These are phyloP conservation scores for Netelia fuscicornis DNA, from an alignment of 2,888 invertebrate genomes.

Conservation along the genomic window DNA sequence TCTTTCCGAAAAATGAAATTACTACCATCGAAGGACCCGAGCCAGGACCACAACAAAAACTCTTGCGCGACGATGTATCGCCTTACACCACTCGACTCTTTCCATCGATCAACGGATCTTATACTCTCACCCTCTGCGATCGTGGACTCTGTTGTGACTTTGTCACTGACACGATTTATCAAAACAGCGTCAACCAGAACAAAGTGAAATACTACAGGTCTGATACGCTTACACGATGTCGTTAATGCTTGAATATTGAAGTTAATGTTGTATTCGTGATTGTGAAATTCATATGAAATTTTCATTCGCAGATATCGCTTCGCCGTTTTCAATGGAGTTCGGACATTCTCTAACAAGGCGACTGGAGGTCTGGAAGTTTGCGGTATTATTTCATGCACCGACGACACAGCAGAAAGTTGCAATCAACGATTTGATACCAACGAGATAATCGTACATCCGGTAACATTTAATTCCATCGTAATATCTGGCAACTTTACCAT, in stretches of 20 bases:
- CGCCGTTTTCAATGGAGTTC: conserved; percentile 76
- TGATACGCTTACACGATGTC: not conserved
- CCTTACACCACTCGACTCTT: conserved; percentile 71
- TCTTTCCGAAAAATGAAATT: conserved; percentile 64
- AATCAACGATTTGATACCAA: conserved; percentile 67
- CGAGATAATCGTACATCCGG: conserved; percentile 68
- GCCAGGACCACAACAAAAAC: conserved; percentile 56
- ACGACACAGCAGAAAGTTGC: conserved; percentile 69
- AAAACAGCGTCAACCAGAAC: conserved; percentile 54
- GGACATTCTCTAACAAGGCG: conserved; percentile 54
- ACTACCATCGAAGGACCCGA: conserved; percentile 63
- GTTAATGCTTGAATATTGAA: not conserved
- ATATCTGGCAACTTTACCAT: conserved; percentile 69
- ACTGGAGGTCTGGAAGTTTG: conserved; percentile 72
- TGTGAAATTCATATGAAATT: conserved; percentile 20
- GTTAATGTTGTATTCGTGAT: conserved; percentile 63
- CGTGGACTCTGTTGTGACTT: conserved; percentile 74
- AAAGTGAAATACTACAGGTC: conserved; percentile 73
- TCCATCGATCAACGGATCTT: conserved; percentile 54
- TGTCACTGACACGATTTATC: conserved; percentile 64
- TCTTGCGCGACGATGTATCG: conserved; percentile 63
- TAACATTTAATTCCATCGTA: conserved; percentile 72
- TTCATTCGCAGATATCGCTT: conserved; percentile 72
- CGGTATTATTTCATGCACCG: conserved; percentile 72
- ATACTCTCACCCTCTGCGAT: conserved; percentile 71